Evolutionary conservation across 1,140 invertebrate genomes (phyloP).

Genomic region (Lepidurus arcticus): DNA sequence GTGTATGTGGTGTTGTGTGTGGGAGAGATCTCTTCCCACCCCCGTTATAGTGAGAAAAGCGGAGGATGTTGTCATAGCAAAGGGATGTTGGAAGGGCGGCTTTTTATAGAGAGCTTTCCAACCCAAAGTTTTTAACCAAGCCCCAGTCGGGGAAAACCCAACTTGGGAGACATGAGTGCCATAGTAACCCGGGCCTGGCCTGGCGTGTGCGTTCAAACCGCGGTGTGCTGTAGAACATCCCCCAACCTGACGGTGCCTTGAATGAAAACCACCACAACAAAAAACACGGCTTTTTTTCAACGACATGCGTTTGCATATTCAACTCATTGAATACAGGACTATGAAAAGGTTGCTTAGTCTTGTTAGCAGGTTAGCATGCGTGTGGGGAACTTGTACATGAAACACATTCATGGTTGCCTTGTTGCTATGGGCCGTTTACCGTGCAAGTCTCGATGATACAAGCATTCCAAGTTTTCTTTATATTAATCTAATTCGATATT

Average conservation of each 20-base stretch:
- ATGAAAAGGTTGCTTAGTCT: slow-evolving; percentile 12
- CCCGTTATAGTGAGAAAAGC: not conserved
- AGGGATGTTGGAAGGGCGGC: not conserved
- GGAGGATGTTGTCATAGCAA: slow-evolving; percentile 16
- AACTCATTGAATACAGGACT: not conserved
- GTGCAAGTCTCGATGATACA: too few species aligned
- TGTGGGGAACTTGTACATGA: not conserved
- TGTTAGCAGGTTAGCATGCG: slow-evolving; percentile 6
- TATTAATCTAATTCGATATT: too few species aligned
- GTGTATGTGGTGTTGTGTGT: not conserved
- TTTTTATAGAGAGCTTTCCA: not conserved
- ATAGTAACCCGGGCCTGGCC: too few species aligned
- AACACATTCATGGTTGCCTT: not conserved
- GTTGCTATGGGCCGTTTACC: too few species aligned
- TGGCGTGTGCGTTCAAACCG: too few species aligned
- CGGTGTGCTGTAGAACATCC: too few species aligned
- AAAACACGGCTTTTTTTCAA: too few species aligned
- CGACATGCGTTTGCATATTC: not conserved
- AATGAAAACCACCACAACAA: too few species aligned
- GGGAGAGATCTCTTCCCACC: not conserved
- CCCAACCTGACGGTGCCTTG: too few species aligned
- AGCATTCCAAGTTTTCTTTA: too few species aligned
- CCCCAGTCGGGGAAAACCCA: too few species aligned
- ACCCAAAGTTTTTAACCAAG: not conserved
- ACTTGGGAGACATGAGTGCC: too few species aligned